phyloP scores from a whole-genome alignment of 2,113 vertebrate genomes.

The Amblyornis subalaris region DNA sequence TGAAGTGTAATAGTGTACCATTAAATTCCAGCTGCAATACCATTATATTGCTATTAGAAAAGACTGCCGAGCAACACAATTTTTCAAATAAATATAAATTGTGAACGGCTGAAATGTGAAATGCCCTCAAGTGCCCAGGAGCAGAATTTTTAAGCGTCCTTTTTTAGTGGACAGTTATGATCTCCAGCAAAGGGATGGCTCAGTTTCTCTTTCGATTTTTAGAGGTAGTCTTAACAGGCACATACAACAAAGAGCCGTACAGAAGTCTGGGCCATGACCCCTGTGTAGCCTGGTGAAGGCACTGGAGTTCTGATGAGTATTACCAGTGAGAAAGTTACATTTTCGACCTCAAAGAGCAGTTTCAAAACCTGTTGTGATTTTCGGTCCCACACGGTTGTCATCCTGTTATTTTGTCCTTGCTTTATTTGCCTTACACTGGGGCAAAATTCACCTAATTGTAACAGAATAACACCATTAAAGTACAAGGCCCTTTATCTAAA shows the following conservation, averaged over 20 bases:
- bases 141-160: conserved; percentile 28
- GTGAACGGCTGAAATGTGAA: conserved; percentile 49
- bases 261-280: not conserved
- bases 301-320: not conserved
- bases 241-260: not conserved
- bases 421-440: not conserved
- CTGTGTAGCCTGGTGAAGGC: not conserved
- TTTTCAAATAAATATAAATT: conserved; percentile 70
- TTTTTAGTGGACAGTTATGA: conserved; percentile 27
- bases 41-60: conserved; percentile 64
- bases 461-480: not conserved
- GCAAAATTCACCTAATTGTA: not conserved
- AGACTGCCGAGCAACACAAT: conserved; percentile 38
- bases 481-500: not conserved
- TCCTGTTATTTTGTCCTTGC: not conserved
- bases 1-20: conserved; percentile 51
- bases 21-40: conserved; percentile 59
- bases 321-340: not conserved
- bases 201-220: conserved; percentile 16
- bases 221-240: not conserved
- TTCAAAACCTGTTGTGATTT: not conserved
- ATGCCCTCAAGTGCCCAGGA: conserved; percentile 40
- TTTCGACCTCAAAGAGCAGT: not conserved
- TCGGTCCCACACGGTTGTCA: not conserved
- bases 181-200: not conserved